Conservation (phyloP, 2,113 vertebrate species). For the Telmatochromis brichardi region DNA sequence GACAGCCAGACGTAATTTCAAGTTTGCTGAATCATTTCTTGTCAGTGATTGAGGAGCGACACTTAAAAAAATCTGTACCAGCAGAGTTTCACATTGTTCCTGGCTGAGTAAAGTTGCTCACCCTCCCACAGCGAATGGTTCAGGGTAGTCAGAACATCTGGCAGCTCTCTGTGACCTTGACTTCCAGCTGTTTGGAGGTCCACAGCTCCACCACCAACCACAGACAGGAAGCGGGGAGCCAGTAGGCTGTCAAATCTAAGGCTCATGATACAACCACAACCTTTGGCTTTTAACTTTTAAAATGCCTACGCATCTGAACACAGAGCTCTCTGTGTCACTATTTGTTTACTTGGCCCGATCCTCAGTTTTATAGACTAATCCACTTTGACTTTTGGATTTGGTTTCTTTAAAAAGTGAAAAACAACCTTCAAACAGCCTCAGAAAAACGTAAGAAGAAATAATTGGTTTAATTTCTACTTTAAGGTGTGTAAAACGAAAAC, state of each 20-base stretch:
- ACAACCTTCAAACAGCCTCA: not conserved
- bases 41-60: not conserved
- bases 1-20: slow-evolving; percentile 9
- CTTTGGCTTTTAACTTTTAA: slow-evolving; percentile 10
- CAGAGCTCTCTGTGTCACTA: not conserved
- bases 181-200: slow-evolving; percentile 50
- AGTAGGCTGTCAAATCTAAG: slow-evolving; percentile 24
- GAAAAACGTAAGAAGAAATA: not conserved
- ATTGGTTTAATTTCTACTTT: not conserved
- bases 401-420: not conserved
- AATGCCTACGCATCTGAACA: not conserved
- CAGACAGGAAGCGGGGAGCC: slow-evolving; percentile 51
- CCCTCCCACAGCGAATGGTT: slow-evolving; percentile 14
- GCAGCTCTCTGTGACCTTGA: slow-evolving; percentile 40
- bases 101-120: not conserved
- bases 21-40: slow-evolving; percentile 49
- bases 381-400: not conserved
- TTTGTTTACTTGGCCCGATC: not conserved
- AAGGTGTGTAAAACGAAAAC: not conserved
- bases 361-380: not conserved
- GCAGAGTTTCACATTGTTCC: not conserved
- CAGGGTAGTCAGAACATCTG: slow-evolving; percentile 49
- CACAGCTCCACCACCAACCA: slow-evolving; percentile 35
- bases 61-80: not conserved
- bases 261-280: slow-evolving; percentile 16